These are phyloP conservation scores for Bostrychus sinensis DNA, from an alignment of 2,113 vertebrate species.

Conservation along the genomic window DNA sequence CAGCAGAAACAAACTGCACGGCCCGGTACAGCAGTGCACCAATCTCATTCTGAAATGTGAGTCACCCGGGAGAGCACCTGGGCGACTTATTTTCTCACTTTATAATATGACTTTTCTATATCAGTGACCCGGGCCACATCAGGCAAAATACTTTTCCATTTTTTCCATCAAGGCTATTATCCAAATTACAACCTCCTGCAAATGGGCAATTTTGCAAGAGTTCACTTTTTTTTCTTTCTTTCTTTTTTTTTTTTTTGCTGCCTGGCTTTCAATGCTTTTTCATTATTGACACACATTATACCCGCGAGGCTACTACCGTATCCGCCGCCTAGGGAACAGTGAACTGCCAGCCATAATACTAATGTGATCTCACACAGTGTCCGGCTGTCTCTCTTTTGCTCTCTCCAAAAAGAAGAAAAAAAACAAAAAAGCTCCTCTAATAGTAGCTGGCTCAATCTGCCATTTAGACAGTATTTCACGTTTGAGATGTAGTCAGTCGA, in stretches of 20 bases:
- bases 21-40: conserved; percentile 5
- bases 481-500: conserved; percentile 33
- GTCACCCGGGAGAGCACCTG: conserved; percentile 6
- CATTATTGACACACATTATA: conserved; percentile 60
- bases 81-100: conserved; percentile 18
- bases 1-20: conserved; percentile 15
- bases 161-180: conserved; percentile 46
- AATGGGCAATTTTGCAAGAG: conserved; percentile 51
- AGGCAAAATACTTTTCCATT: conserved; percentile 31
- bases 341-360: conserved; percentile 50
- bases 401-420: conserved; percentile 15
- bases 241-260: conserved; percentile 27
- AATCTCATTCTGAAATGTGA: conserved; percentile 13
- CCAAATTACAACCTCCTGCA: conserved; percentile 54
- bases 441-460: conserved; percentile 36
- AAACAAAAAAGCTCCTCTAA: conserved; percentile 4
- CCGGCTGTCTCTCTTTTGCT: conserved; percentile 24
- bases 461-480: conserved; percentile 36
- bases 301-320: conserved; percentile 35
- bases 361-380: conserved; percentile 57
- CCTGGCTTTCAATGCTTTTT: conserved; percentile 45
- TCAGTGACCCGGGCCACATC: conserved; percentile 35
- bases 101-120: conserved; percentile 25
- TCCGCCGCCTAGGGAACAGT: conserved; percentile 37
- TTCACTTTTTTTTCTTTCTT: conserved; percentile 23